A percentile compares a stretch with the other conserved stretches of the same genome.
Evolutionary conservation across 2,113 vertebrate genomes (phyloP).

Genomic region (Formicarius rufipectus): DNA sequence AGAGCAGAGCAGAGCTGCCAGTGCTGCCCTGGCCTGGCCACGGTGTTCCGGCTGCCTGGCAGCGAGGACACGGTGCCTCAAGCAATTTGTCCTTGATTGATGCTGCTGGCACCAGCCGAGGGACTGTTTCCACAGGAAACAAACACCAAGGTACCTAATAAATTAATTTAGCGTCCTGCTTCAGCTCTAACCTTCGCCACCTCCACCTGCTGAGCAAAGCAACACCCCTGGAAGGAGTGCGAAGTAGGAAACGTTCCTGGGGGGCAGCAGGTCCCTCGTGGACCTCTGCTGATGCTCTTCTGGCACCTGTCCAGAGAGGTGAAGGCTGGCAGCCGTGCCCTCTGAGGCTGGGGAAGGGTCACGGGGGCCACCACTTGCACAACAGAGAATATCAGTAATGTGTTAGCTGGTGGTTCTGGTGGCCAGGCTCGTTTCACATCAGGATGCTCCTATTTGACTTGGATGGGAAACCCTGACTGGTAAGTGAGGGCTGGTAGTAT

Average conservation of each 20-base stretch:
- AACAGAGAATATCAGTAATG: not conserved
- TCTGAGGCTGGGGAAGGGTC: not conserved
- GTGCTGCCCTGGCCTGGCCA: not conserved
- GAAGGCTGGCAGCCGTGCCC: not conserved
- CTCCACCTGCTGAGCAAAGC: not conserved
- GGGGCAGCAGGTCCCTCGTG: rapidly evolving
- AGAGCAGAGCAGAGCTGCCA: not conserved
- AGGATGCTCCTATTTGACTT: not conserved
- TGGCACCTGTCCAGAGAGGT: not conserved
- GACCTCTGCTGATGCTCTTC: rapidly evolving
- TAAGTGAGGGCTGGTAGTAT: not conserved
- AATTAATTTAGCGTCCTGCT: not conserved
- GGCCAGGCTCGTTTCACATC: not conserved
- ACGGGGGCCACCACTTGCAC: rapidly evolving
- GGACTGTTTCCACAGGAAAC: not conserved
- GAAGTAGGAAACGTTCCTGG: not conserved
- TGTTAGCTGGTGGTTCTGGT: not conserved
- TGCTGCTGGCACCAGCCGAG: not conserved
- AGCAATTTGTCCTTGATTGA: not conserved
- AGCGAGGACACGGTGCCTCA: rapidly evolving
- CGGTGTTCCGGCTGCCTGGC: rapidly evolving
- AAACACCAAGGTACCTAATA: not conserved
- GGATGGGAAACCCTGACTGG: rapidly evolving
- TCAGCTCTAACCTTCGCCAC: not conserved
- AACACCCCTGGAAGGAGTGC: not conserved